These are phyloP conservation scores for Echinarachnius parma DNA, from an alignment of 53 echinoderm and acorn worm genomes.

Conservation along the genomic window DNA sequence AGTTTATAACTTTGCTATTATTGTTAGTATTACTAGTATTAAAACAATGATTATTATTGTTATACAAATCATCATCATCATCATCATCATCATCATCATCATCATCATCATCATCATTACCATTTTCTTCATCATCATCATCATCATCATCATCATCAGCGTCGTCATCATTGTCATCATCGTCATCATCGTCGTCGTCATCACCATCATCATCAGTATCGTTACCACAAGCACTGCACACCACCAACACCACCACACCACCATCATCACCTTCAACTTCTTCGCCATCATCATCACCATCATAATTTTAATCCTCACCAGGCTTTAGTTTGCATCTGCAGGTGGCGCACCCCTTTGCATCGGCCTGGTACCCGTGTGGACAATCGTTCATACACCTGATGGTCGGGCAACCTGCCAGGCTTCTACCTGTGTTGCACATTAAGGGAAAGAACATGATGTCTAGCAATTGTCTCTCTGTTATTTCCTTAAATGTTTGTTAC, in stretches of 20 bases:
- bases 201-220: not conserved
- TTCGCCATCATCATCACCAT: not conserved
- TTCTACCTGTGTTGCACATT: conserved; percentile 7
- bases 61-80: conserved; percentile 20
- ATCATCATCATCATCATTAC: conserved; percentile 8
- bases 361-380: conserved; percentile 46
- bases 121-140: conserved; percentile 19
- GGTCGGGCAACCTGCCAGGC: conserved; percentile 25
- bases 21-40: no score
- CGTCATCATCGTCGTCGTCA: not conserved
- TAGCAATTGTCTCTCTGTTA: no score
- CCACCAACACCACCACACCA: not conserved
- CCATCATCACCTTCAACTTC: not conserved
- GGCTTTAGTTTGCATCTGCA: conserved; percentile 41
- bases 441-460: no score
- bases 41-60: no score
- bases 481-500: no score
- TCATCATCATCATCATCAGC: conserved; percentile 20
- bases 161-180: not conserved
- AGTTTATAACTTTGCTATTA: no score
- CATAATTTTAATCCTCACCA: conserved; percentile 2
- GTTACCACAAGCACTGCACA: no score
- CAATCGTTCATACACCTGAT: conserved; percentile 40
- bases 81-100: conserved; percentile 28
- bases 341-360: conserved; percentile 34